Evolutionary conservation across 2,888 invertebrate species (phyloP).

Genomic region (Drosophila cracens): DNA sequence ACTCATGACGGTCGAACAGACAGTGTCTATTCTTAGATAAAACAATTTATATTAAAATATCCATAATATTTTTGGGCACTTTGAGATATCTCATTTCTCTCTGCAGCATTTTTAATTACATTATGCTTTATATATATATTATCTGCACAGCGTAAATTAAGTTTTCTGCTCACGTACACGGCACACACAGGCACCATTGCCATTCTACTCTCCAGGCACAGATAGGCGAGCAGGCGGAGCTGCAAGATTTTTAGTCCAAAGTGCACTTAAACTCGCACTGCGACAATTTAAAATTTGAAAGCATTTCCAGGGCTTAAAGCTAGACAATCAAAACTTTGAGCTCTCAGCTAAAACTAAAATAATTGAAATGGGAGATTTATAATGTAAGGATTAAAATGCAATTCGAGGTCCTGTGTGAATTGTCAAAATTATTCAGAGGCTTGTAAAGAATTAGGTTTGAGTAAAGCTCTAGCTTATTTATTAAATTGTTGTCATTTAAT

Average conservation of each 20-base stretch:
- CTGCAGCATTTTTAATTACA: background rate
- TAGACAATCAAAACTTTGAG: background rate
- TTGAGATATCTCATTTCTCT: background rate
- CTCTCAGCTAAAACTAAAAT: background rate
- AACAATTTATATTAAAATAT: background rate
- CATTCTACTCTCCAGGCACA: background rate
- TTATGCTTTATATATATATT: background rate
- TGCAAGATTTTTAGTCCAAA: background rate
- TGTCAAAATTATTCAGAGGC: background rate
- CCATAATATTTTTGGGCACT: background rate
- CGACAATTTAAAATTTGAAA: conserved; percentile 1
- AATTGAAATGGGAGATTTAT: background rate
- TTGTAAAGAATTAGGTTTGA: background rate
- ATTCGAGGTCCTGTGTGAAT: background rate
- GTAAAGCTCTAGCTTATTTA: no score
- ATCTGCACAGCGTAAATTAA: background rate
- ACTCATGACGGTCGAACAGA: background rate
- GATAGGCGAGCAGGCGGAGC: background rate
- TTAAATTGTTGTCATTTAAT: background rate
- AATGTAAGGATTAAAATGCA: background rate
- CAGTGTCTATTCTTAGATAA: background rate
- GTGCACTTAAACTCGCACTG: background rate
- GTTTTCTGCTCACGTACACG: conserved; percentile 13
- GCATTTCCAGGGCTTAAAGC: background rate
- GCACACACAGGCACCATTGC: background rate